phyloP scores from a whole-genome alignment of 2,888 invertebrate genomes.

The Arenicola marina region DNA sequence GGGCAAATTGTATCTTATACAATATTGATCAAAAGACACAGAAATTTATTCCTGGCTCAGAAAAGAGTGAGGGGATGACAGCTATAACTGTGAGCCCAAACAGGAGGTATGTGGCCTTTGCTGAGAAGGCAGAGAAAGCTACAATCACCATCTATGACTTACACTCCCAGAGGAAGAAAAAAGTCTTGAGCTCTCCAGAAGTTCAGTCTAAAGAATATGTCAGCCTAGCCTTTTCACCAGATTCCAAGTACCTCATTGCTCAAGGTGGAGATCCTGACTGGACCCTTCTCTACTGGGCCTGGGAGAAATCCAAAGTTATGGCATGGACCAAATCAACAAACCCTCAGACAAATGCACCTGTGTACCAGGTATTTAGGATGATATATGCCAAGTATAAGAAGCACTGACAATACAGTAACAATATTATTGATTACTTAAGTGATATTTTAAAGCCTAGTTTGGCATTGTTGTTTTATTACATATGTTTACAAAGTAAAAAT shows the following conservation, averaged over 20 bases:
- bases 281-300: constrained; percentile 70
- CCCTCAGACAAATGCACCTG: constrained; percentile 64
- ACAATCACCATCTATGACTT: constrained; percentile 63
- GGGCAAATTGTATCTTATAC: constrained; percentile 62
- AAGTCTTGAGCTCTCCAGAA: constrained; percentile 59
- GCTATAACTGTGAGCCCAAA: constrained; percentile 62
- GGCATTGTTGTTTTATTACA: constrained; percentile 7
- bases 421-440: not conserved
- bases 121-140: constrained; percentile 59
- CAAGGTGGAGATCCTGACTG: constrained; percentile 84
- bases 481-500: not conserved
- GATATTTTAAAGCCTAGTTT: not conserved
- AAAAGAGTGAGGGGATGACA: constrained; percentile 61
- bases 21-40: constrained; percentile 63
- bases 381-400: no score
- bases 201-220: constrained; percentile 69
- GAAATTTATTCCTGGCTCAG: constrained; percentile 62
- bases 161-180: constrained; percentile 60
- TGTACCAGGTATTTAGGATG: constrained; percentile 70
- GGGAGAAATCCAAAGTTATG: constrained; percentile 72
- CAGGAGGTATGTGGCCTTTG: constrained; percentile 61
- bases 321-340: constrained; percentile 73
- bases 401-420: not conserved
- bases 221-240: constrained; percentile 77
- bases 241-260: constrained; percentile 79